These are phyloP conservation scores for Ardeotis arabs DNA, from an alignment of 2,113 vertebrate genomes.

Conservation along the genomic window DNA sequence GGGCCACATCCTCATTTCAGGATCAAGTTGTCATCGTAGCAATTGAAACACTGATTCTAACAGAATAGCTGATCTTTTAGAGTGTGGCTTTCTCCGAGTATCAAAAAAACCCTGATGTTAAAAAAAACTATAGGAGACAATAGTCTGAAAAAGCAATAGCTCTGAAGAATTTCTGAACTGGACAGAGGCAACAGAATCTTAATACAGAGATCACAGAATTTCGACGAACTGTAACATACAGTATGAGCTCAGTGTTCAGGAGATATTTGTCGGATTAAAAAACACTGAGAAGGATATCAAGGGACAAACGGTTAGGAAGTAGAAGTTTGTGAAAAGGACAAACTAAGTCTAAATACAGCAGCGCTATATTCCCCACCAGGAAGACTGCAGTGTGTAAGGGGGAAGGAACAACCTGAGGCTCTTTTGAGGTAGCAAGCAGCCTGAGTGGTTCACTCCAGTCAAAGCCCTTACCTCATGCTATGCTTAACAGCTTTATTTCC, in stretches of 20 bases:
- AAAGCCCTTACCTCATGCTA: background rate
- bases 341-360: background rate
- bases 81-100: background rate
- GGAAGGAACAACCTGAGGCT: background rate
- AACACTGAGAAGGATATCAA: background rate
- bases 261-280: background rate
- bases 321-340: background rate
- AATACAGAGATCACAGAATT: background rate
- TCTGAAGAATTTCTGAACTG: background rate
- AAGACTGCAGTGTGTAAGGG: background rate
- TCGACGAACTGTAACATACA: background rate
- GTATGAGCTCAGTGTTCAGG: background rate
- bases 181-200: background rate
- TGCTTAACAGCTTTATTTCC: background rate
- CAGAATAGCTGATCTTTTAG: background rate
- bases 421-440: background rate
- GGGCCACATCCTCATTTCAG: background rate
- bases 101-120: background rate
- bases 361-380: background rate
- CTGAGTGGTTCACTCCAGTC: background rate
- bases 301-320: background rate
- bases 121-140: background rate
- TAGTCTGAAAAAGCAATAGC: background rate
- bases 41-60: background rate
- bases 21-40: background rate